Evolutionary conservation across 2,113 vertebrate species (phyloP).

Genomic region (Triplophysa tibetana): DNA sequence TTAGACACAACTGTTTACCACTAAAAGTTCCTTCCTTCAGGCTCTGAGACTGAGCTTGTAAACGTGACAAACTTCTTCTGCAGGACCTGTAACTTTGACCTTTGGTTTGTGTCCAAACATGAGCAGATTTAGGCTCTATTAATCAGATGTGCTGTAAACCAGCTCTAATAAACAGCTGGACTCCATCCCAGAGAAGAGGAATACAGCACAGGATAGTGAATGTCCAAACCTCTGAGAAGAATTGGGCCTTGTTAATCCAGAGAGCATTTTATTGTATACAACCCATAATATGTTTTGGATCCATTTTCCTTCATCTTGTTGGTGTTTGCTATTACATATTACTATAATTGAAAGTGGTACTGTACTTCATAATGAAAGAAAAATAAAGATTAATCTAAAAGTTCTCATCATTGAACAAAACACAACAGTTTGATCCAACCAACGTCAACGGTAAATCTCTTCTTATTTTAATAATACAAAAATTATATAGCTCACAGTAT

Average conservation of each 20-base stretch:
- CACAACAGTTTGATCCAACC: neutral
- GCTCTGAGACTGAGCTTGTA: no score
- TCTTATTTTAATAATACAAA: neutral
- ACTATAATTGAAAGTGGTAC: no score
- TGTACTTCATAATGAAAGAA: no score
- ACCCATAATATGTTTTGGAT: neutral
- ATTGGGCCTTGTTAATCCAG: neutral
- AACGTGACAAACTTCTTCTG: constrained; percentile 61
- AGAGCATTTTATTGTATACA: neutral
- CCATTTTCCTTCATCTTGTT: neutral
- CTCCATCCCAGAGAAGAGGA: constrained; percentile 48
- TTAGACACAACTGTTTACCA: no score
- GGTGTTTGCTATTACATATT: no score
- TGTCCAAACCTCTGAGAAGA: neutral
- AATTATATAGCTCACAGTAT: neutral
- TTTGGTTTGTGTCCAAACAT: constrained; percentile 62
- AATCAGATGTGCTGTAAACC: constrained; percentile 43
- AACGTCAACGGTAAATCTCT: neutral
- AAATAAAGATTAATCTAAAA: no score
- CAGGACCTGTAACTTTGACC: constrained; percentile 64
- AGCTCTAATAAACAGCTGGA: constrained; percentile 50
- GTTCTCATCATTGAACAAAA: neutral
- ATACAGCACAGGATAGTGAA: constrained; percentile 1
- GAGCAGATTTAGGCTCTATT: constrained; percentile 66
- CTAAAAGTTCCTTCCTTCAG: no score